A percentile compares a stretch with the other conserved stretches of the same genome.
Conservation (phyloP, 2,888 invertebrate species). For the Ceratothoa steindachneri region DNA sequence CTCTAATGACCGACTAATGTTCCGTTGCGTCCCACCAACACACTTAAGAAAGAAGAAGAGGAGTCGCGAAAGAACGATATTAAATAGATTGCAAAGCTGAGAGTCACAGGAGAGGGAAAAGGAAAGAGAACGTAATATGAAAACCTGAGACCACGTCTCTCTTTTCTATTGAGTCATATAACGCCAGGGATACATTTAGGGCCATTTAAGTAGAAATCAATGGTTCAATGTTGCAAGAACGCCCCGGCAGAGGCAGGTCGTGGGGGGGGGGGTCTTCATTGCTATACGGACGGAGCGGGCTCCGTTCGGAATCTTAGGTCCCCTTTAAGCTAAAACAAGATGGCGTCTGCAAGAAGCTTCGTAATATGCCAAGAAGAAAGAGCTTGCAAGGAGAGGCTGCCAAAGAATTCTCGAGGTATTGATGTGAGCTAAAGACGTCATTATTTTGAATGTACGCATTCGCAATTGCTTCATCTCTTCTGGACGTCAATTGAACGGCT, state of each 20-base stretch:
- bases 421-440: background rate
- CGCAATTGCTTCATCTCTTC: no score
- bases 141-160: background rate
- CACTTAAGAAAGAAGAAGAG: no score
- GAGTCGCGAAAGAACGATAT: no score
- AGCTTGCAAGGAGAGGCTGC: background rate
- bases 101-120: no score
- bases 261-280: background rate
- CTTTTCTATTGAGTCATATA: background rate
- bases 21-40: no score
- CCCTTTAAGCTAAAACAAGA: constrained; percentile 8
- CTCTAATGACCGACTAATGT: no score
- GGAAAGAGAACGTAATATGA: no score
- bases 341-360: constrained; percentile 1
- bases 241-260: background rate
- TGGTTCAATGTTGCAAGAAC: background rate
- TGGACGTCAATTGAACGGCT: no score
- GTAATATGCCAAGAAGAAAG: background rate
- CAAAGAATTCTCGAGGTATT: background rate
- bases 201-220: background rate
- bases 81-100: no score
- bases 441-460: no score
- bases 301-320: background rate
- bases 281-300: background rate
- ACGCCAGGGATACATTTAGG: background rate